Percentiles rank a stretch among this genome's conserved stretches.
phyloP scores from a whole-genome alignment of 2,113 vertebrate genomes.

The Pelecanoides urinatrix region DNA sequence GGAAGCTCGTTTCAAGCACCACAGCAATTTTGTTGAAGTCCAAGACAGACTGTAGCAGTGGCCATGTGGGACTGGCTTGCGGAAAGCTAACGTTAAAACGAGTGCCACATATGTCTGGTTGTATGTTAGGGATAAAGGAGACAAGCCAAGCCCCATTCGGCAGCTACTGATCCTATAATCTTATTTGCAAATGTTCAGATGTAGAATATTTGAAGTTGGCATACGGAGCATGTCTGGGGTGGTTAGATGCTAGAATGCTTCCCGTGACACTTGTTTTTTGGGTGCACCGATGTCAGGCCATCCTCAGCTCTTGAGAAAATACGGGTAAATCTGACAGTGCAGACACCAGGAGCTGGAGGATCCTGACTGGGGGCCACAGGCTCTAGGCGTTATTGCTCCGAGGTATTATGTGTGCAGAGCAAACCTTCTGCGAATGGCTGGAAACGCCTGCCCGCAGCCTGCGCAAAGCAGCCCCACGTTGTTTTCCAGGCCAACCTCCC shows the following conservation, averaged over 20 bases:
- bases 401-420: neutral
- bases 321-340: neutral
- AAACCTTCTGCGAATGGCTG: neutral
- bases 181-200: neutral
- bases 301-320: neutral
- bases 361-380: neutral
- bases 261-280: neutral
- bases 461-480: neutral
- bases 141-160: neutral
- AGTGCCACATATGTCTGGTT: neutral
- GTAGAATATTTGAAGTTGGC: neutral
- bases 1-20: neutral
- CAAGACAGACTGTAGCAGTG: neutral
- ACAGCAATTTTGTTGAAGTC: neutral
- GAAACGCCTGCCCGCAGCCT: neutral
- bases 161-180: neutral
- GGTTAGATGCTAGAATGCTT: neutral
- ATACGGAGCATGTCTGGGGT: neutral
- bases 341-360: neutral
- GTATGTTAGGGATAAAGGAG: neutral
- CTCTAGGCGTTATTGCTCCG: neutral
- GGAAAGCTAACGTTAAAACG: neutral
- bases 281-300: accelerated
- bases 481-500: constrained; percentile 91
- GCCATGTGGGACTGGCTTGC: neutral